Conservation (phyloP, 2,797 vertebrate species). For the Xerus rutilus region DNA sequence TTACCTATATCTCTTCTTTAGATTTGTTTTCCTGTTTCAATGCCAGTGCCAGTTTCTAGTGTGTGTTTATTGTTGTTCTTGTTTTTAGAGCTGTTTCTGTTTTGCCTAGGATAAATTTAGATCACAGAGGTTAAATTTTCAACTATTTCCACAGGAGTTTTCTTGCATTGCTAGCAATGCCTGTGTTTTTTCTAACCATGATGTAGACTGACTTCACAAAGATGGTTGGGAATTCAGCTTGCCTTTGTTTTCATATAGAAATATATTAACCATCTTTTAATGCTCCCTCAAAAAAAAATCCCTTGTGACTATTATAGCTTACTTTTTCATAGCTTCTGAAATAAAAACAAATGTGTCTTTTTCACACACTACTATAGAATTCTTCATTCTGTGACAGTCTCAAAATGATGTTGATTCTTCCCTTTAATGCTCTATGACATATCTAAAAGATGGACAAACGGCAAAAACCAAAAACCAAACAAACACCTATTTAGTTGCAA, state of each 20-base stretch:
- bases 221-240: slow-evolving; percentile 10
- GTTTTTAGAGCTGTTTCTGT: slow-evolving; percentile 40
- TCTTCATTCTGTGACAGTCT: slow-evolving; percentile 40
- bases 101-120: slow-evolving; percentile 39
- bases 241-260: slow-evolving; percentile 60
- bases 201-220: slow-evolving; percentile 24
- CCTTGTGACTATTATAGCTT: background rate
- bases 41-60: background rate
- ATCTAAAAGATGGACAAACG: background rate
- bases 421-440: background rate
- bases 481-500: background rate
- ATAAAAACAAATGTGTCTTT: slow-evolving; percentile 48
- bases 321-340: slow-evolving; percentile 49
- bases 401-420: slow-evolving; percentile 14
- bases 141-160: slow-evolving; percentile 55
- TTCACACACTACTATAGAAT: slow-evolving; percentile 2
- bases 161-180: slow-evolving; percentile 19
- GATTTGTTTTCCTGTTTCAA: background rate
- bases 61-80: background rate
- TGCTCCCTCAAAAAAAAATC: background rate
- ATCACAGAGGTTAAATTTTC: slow-evolving; percentile 43
- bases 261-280: slow-evolving; percentile 32
- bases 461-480: background rate
- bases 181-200: slow-evolving; percentile 27
- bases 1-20: background rate